Evolutionary conservation across 2,113 vertebrate genomes (phyloP), one percentile per base, ranked within the genome.

Genomic region (Erythrocercus mccallii): DNA sequence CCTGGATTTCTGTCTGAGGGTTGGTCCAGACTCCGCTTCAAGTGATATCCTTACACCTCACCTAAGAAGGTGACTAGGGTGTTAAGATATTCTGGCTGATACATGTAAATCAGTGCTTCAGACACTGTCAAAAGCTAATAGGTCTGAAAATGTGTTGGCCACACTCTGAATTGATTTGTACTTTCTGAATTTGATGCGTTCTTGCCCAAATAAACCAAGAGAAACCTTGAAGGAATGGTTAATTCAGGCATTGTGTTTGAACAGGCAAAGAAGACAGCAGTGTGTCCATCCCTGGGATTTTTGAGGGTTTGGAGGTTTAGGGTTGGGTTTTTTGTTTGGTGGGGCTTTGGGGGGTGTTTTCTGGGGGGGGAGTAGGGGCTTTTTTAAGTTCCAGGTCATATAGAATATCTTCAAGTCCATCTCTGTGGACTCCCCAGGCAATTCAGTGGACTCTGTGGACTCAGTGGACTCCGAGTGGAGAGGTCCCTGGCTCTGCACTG

Each of bases 401-500:
- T 76, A 28, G 18, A 66, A 10, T 81, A 45, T 66, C 11, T 76
- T 80, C 17, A 96, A 83, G 47, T 70, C 40, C 50, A 37, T 37
- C 50, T 62, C 38, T 44, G 2, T 31, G 10, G 50, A 21, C 8
- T 69, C 2, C 40, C 17, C 58, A 72, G 40, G 23, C 15, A 62
- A 82, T 51, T 68, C 53, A 22, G 11, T 58, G 35, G 35, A 14
- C 33, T 72, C 33, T 33, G 21, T 44, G 33, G 23, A 37, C 9
- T 53, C 81, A 17, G 33, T 47, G 31, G 40, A 19, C 35, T 70
- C 68, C 66, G 42, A 50, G 20, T 22, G 10, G 8, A 31, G n/a
- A 20, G 4, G 8, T 47, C 20, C 30, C 54, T 62, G 64, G 23
- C 47, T 50, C 42, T 1, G 1, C 0, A 0, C 45, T 37, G 17